Evolutionary conservation across 1,140 invertebrate genomes (phyloP), one percentile per base, ranked within the genome.

Genomic region (Aphelenchoides fujianensis): DNA sequence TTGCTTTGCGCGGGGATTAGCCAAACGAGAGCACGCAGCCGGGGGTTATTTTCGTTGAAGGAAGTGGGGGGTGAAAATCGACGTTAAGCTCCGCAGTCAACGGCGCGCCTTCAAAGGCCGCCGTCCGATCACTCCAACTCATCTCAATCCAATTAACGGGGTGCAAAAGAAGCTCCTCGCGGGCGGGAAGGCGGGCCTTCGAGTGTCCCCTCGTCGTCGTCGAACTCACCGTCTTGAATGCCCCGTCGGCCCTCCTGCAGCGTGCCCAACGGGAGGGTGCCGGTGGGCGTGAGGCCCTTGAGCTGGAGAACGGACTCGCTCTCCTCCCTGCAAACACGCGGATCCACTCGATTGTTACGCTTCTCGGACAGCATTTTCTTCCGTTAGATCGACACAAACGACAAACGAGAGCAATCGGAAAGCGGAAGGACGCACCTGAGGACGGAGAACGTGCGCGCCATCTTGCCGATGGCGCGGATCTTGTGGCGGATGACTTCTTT

Each of bases 401-500:
- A n/a, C 41, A 48, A 48, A 48, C 23, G 12, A 48, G 23, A 48
- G 41, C 23, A 12, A 48, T 16, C 41, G 23, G 12, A 48, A 48
- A 48, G 41, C 5, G 31, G 19, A 63, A 70, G 27, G 55, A 85
- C 88, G 88, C 87, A 94, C 93, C 93, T 92, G 82, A 99, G 89
- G 32, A 98, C 94, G 79, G 94, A 96, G 89, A 98, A 99, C 80
- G 98, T 95, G 85, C 96, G 90, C 78, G 97, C 96, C 96, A 99
- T 98, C 88, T 98, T 98, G 78, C 97, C 97, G 88, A 99, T 98
- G 77, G 96, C 97, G 85, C 96, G 89, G 84, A 99, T 98, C 89
- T 99, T 99, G 88, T 98, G 98, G 79, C 93, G 90, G 84, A 98
- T 99, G 73, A 98, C 94, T 88, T 98, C 96, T 89, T 98, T 98